Evolutionary conservation across 2,797 vertebrate genomes (phyloP), one percentile per base, ranked within the genome.

Genomic region (Etheostoma nigrum): DNA sequence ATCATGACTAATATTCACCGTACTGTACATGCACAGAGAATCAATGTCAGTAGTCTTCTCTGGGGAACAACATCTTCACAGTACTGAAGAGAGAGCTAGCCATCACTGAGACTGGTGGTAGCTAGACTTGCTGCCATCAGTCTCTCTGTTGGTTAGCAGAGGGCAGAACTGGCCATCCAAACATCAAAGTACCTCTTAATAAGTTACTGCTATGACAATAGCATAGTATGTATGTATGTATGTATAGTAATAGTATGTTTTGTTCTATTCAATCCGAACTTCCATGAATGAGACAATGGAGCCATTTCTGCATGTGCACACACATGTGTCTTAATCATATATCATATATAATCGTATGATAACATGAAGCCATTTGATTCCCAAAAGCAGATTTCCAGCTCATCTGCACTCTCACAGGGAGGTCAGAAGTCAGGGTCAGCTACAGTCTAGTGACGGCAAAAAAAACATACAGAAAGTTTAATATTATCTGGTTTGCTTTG

Each of bases 1-100:
- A 76, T 89, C 44, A 59, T 83, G 75, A 83, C 76, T 81, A 86
- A 90, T 80, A 89, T 67, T 81, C 55, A 52, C 74, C 18, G 18
- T 58, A 52, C 74, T 15, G 18, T 58, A 68, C 67, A 67, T 27
- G 2, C 62, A 60, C 9, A 7, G n/a, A 6, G n/a, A 78, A 62
- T 80, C 61, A 82, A 75, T 88, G 69, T 61, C 44, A 27, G 70
- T 47, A 61, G 70, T 77, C 55, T 51, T 44, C 62, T 80, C 72
- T 1, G 19, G 72, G 72, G 71, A 85, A 6, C 21, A 25, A 67
- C 72, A 57, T 64, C 63, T 72, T 66, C 40, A 36, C 58, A 40
- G 13, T 14, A 51, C 67, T 62, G 62, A 61, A 2, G 70, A 65
- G 63, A 64, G 59, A 54, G 40, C n/a, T 53, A 6, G 57, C 13